phyloP scores from a whole-genome alignment of 1,140 invertebrate genomes.

The Leptopilina clavipes region DNA sequence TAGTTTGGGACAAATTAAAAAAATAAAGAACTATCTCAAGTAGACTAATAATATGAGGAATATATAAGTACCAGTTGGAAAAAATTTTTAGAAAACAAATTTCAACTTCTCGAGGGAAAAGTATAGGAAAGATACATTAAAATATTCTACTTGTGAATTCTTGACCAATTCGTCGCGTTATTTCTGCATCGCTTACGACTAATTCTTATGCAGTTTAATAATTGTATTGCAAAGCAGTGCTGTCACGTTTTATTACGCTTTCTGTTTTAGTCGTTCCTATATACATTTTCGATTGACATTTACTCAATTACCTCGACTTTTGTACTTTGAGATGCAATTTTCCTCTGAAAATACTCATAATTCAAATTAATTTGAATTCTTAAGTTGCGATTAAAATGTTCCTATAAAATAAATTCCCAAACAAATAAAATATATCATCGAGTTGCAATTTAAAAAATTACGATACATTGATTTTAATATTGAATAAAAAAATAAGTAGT shows the following conservation, averaged over 20 bases:
- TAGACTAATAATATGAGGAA: too few species aligned
- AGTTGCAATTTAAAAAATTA: too few species aligned
- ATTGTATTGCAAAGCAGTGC: background rate
- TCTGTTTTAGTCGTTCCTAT: background rate
- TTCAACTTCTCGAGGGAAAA: background rate
- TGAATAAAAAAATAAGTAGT: too few species aligned
- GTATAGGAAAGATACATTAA: background rate
- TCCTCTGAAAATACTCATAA: background rate
- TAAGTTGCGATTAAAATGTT: background rate
- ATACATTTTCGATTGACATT: conserved; percentile 16
- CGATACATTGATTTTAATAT: too few species aligned
- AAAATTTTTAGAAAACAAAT: background rate
- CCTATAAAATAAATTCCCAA: background rate
- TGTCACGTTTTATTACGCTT: conserved; percentile 18
- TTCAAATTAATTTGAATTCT: background rate
- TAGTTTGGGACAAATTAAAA: too few species aligned
- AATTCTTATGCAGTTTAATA: conserved; percentile 20
- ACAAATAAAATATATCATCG: background rate
- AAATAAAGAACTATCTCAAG: too few species aligned
- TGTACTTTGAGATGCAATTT: background rate
- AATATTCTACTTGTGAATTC: conserved; percentile 2
- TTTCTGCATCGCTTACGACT: background rate
- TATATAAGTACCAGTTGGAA: too few species aligned
- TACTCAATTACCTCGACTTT: background rate
- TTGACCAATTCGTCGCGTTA: conserved; percentile 9